Percentiles rank a stretch among this genome's conserved stretches.
Evolutionary conservation across 2,113 vertebrate species (phyloP).

Genomic region (Phaethon lepturus): DNA sequence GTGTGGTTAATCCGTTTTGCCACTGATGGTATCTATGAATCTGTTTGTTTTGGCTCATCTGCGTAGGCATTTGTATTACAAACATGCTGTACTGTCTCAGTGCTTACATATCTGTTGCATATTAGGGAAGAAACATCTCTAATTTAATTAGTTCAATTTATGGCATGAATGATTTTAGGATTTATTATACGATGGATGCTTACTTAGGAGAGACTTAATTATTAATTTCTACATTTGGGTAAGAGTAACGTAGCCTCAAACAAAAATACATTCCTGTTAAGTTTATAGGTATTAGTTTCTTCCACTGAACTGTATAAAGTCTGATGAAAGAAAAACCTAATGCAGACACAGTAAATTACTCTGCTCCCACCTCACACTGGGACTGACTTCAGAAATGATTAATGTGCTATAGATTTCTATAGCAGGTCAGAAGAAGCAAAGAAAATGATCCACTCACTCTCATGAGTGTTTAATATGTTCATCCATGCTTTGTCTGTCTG

Average conservation of each 20-base stretch:
- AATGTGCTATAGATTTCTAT: constrained; percentile 54
- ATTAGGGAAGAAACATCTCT: background rate
- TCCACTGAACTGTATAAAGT: constrained; percentile 50
- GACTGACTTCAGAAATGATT: constrained; percentile 30
- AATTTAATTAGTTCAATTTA: constrained; percentile 51
- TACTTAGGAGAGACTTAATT: constrained; percentile 74
- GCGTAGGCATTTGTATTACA: background rate
- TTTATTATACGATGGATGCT: constrained; percentile 70
- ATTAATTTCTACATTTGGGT: constrained; percentile 65
- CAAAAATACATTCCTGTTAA: constrained; percentile 53
- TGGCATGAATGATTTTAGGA: constrained; percentile 70
- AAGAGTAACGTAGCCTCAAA: constrained; percentile 38
- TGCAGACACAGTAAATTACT: constrained; percentile 68
- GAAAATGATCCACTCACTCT: constrained; percentile 46
- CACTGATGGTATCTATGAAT: background rate
- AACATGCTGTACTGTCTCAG: background rate
- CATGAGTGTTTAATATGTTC: constrained; percentile 40
- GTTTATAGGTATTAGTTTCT: constrained; percentile 57
- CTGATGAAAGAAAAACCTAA: constrained; percentile 66
- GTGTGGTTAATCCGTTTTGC: background rate
- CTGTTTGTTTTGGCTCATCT: background rate
- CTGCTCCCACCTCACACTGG: constrained; percentile 8
- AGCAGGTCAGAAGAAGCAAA: constrained; percentile 58
- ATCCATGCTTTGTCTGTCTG: constrained; percentile 33
- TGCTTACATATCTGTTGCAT: background rate